Evolutionary conservation across 2,888 invertebrate species (phyloP), one percentile per base, ranked within the genome.

Genomic region (Rhingia rostrata): DNA sequence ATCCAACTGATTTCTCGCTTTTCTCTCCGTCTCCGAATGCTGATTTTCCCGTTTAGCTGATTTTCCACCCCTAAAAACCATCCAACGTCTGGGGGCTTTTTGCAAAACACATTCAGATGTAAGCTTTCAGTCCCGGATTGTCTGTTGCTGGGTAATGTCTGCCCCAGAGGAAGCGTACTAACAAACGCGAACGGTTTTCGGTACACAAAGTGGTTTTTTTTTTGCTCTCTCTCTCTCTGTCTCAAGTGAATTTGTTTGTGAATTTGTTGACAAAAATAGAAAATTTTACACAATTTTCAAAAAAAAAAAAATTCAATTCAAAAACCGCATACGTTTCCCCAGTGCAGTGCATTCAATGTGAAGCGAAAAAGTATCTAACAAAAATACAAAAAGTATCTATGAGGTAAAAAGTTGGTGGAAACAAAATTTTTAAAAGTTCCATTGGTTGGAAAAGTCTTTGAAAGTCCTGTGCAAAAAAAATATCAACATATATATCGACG

Each of bases 61-160:
- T 75, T 72, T 82, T 53, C 77, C 64, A 78, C 82, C 82, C 82
- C 67, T 67, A 63, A 72, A 66, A 45, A 53, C 51, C 64, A 61
- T 72, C 69, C 47, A 82, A 82, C 75, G 77, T 72, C 83, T 73
- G 63, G 72, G 80, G 81, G 81, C 81, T 86, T 86, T 86, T 77
- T 81, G 81, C 87, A 88, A 87, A 87, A 87, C 86, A 86, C 88
- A 88, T 86, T 49, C 88, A 88, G 88, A 87, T 86, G 86, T 83
- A 88, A 89, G 89, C 89, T 90, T 90, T 90, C 88, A 90, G 90
- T 91, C 90, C 90, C 90, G 90, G 90, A 89, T 90, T 90, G 90
- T 89, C 90, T 90, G 89, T 90, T 90, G 90, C 90, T 90, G 89
- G 89, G 89, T 89, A 88, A 90, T 88, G 88, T 87, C 77, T 87